Base-by-base conservation (phyloP, 2,888 invertebrate species). In the Dioctria linearis region DNA sequence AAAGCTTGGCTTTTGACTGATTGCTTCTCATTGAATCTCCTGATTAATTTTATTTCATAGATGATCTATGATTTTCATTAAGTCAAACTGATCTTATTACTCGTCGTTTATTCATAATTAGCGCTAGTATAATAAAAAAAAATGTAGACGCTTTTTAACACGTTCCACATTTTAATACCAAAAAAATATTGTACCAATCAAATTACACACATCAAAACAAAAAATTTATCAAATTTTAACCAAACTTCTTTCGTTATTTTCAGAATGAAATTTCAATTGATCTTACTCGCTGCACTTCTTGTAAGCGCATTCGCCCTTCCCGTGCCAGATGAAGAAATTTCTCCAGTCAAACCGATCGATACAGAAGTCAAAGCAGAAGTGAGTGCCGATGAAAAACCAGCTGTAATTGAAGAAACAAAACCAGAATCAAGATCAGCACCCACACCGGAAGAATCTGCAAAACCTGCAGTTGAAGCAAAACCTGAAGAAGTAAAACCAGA, bases 261-360 rank as follows among this genome's bases (percentile, higher is more conserved):
- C 84, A 87, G 86, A 85, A 87, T 88, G 88, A 87, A 88, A 84
- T 86, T 85, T 82, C 87, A 87, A 84, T 82, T 88, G 82, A 84
- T 86, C 80, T 85, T 87, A 71, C 81, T 87, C 76, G 85, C 86
- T 81, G 85, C 86, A 67, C 83, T 87, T 78, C 85, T 86, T 80
- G 85, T 84, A 54, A 84, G 85, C 82, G 87, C 85, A 9, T 85
- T 86, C 57, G 83, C 86, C 71, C 83, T 86, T n/a, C 88, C 88
- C 8, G 84, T 88, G 13, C 88, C 88, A 80, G 88, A 88, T 84
- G 87, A 87, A 82, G 87, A 87, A 79, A 86, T 85, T 8, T 85
- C 87, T 67, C 84, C 85, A 3, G 82, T 85, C n/a, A 82, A 83
- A 71, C 83, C 86, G 59, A 83, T 83, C 80, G 86, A 80, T 5